Base-by-base conservation (phyloP, 1,140 invertebrate genomes). In the Pteromalus puparum region DNA sequence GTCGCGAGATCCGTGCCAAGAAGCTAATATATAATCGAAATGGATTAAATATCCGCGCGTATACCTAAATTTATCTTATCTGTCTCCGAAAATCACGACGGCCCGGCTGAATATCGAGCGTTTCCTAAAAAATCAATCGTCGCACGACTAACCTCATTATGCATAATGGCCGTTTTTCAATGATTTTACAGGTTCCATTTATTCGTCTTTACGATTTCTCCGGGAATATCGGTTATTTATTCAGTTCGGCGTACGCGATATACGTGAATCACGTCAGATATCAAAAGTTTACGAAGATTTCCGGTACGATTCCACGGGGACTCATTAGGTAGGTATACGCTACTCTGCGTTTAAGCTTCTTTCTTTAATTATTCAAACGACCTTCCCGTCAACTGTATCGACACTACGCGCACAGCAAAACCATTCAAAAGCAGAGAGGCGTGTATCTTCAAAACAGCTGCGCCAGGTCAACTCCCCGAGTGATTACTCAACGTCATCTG, bases 41-140 rank as follows among this genome's bases (percentile, higher is more conserved):
- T 34, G 9, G 21, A 68, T 68, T 13, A 79, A 68, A 38, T 38
- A 42, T 67, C 30, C 61, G 6, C 3, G 18, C 28, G 48, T 38
- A 18, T 18, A 79, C n/a, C 61, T 68, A 68, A 79, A 68, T 79
- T 79, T 79, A 68, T 79, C 34, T 79, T 79, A 79, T 79, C 61
- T 42, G n/a, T 28, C 15, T 24, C 24, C 15, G 12, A 42, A 79
- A 42, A 68, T 68, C 30, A 13, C 38, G 38, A 9, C 38, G 38
- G 9, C 6, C 38, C 38, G 9, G 9, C 38, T 0, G 38, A 42
- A 42, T 34, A 34, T 10, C 38, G 38, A 5, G 38, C 38, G 38
- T 42, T 42, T 42, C 38, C 6, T 42, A 7, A 42, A 42, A 42
- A 42, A 42, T 42, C 38, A 9, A 42, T 0, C 38, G 38, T 9